A percentile compares a stretch with the other conserved stretches of the same genome.
phyloP scores from a whole-genome alignment of 2,797 vertebrate genomes.

The Ataeniobius toweri region DNA sequence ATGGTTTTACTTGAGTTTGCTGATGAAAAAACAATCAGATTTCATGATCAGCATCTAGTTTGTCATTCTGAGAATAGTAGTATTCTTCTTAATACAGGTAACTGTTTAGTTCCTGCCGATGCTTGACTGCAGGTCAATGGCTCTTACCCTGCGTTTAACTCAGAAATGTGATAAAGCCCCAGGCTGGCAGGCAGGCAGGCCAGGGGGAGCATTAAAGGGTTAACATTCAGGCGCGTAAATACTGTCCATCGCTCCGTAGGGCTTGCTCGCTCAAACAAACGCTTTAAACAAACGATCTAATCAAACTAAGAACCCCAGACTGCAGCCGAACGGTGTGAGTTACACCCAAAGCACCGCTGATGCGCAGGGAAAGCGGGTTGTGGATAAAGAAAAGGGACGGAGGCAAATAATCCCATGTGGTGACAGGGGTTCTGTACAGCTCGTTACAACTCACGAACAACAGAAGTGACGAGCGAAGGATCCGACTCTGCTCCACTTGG shows the following conservation, averaged over 20 bases:
- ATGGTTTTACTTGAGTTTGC: neutral
- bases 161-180: neutral
- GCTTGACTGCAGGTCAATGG: neutral
- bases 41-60: neutral
- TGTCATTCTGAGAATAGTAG: neutral
- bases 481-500: neutral
- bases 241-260: slow-evolving; percentile 60
- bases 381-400: neutral
- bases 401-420: slow-evolving; percentile 12
- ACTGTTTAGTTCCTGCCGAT: neutral
- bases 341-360: slow-evolving; percentile 3
- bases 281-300: slow-evolving; percentile 27
- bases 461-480: slow-evolving; percentile 48
- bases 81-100: neutral
- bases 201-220: slow-evolving; percentile 67
- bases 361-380: neutral
- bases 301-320: slow-evolving; percentile 10
- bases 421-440: slow-evolving; percentile 20
- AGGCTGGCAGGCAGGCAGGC: neutral
- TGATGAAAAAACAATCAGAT: too few species aligned
- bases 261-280: slow-evolving; percentile 53
- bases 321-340: slow-evolving; percentile 25
- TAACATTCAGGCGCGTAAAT: slow-evolving; percentile 85
- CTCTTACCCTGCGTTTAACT: neutral
- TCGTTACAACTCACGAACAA: slow-evolving; percentile 13